Evolutionary conservation across 2,888 invertebrate species (phyloP).

Genomic region (Drymonia ruficornis): DNA sequence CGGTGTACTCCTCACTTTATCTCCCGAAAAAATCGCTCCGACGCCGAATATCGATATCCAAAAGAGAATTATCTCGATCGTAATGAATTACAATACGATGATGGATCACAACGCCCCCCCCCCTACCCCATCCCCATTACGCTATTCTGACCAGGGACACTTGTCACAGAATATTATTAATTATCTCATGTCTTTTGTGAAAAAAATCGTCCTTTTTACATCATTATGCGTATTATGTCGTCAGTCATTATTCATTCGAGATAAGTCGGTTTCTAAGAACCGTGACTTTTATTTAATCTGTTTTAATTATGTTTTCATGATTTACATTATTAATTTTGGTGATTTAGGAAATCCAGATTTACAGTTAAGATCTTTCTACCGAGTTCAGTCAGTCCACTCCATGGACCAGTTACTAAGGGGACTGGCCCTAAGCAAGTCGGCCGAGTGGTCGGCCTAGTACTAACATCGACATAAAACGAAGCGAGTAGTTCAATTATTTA

Average conservation of each 20-base stretch:
- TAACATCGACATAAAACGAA: no score
- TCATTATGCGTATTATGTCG: constrained; percentile 5
- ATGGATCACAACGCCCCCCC: no score
- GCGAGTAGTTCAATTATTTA: no score
- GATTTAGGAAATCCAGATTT: no score
- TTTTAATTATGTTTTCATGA: neutral
- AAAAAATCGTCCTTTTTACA: constrained; percentile 5
- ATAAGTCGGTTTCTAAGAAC: neutral
- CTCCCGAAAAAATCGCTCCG: neutral
- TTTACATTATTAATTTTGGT: neutral
- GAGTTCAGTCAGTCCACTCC: no score
- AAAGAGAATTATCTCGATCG: constrained; percentile 8
- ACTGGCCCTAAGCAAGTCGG: no score
- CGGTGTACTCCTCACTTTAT: neutral
- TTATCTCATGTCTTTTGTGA: constrained; percentile 3
- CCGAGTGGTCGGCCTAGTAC: no score
- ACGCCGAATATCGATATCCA: neutral
- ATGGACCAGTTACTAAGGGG: no score
- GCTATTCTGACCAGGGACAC: constrained; percentile 8
- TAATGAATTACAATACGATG: constrained; percentile 8
- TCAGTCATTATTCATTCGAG: constrained; percentile 6
- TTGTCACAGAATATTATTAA: constrained; percentile 11
- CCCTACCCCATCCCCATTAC: neutral
- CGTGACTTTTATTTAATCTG: neutral
- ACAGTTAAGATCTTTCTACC: no score